Conservation (phyloP, 2,113 vertebrate genomes). For the Eulemur macaco region DNA sequence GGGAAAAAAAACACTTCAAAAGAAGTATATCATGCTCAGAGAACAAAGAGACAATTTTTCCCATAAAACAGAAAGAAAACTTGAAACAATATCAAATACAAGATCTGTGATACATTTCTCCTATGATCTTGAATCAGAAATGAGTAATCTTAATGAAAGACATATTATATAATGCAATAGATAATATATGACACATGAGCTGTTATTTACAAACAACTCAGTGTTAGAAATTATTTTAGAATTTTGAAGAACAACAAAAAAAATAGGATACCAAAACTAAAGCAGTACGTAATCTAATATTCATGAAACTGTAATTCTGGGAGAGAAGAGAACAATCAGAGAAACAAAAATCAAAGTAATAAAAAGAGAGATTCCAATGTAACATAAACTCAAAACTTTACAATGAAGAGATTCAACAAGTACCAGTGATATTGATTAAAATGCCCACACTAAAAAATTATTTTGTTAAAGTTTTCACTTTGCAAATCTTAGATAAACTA, state of each 20-base stretch:
- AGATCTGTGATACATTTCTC: background rate
- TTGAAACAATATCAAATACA: background rate
- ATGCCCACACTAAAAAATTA: background rate
- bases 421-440: background rate
- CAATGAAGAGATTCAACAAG: background rate
- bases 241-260: background rate
- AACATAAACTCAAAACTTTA: background rate
- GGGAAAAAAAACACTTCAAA: background rate
- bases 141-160: background rate
- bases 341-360: background rate
- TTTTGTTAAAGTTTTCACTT: background rate
- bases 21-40: background rate
- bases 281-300: background rate
- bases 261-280: background rate
- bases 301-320: background rate
- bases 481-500: background rate
- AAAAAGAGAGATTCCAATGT: background rate
- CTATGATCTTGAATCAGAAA: background rate
- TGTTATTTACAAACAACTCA: background rate
- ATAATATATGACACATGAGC: background rate
- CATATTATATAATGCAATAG: background rate
- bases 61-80: background rate
- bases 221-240: background rate
- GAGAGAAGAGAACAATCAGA: background rate
- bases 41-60: background rate